Percentiles rank a stretch among this genome's conserved stretches.
Evolutionary conservation across 2,888 invertebrate species (phyloP).

Genomic region (Acanthococcus lagerstroemiae): DNA sequence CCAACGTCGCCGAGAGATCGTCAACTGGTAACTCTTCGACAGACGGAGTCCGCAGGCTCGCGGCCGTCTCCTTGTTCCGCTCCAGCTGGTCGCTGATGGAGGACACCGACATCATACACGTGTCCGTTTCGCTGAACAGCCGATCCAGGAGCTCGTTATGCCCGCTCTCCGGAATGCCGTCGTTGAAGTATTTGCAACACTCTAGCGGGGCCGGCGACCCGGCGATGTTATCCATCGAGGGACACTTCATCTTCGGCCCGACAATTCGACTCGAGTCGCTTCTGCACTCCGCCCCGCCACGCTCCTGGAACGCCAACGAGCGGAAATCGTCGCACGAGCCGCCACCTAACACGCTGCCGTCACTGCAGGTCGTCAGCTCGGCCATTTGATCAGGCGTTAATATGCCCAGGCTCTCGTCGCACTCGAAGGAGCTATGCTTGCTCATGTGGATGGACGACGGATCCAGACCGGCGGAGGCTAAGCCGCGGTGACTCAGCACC

Average conservation of each 20-base stretch:
- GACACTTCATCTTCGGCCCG: constrained; percentile 4
- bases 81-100: constrained; percentile 18
- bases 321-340: constrained; percentile 28
- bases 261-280: too few relatives aligned
- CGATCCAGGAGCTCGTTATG: constrained; percentile 1
- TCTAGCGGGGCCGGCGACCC: constrained; percentile 4
- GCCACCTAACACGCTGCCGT: constrained; percentile 1
- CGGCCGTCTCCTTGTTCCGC: neutral
- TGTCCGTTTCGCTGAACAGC: constrained; percentile 15
- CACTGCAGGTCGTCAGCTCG: constrained; percentile 49
- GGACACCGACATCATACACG: constrained; percentile 22
- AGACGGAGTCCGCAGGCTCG: constrained; percentile 52
- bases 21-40: constrained; percentile 76
- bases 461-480: constrained; percentile 19
- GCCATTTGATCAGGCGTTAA: constrained; percentile 79
- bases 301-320: constrained; percentile 1
- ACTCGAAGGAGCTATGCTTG: constrained; percentile 70
- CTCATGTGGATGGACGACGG: constrained; percentile 41
- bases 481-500: constrained; percentile 27
- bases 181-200: neutral
- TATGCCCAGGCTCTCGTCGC: constrained; percentile 74
- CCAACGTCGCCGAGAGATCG: constrained; percentile 33
- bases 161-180: neutral
- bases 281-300: neutral
- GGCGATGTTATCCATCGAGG: constrained; percentile 15